Evolutionary conservation across 37 sponge, comb jelly and placozoan genomes (phyloP), one percentile per base, ranked within the genome.

Genomic region (Aphrocallistes beatrix): DNA sequence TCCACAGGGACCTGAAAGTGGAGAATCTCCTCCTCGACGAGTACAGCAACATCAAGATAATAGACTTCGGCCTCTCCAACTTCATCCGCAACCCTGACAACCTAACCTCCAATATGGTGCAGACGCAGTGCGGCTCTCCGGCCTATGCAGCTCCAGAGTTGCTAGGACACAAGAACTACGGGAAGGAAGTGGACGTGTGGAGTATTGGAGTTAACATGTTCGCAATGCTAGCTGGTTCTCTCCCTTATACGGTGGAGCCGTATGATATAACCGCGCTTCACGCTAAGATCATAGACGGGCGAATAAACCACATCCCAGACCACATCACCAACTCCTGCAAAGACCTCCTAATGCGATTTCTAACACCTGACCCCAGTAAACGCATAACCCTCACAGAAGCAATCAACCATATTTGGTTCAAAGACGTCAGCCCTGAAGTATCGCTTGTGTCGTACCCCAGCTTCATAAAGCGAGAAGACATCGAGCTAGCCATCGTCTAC

Each of bases 121-220:
- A 32, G 51, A 97, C 99, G 50, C 96, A 95, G 51, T 98, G 99
- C 90, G 99, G 99, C 37, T 95, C 96, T 9, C 99, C 99, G 69
- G 99, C 99, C 81, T 98, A 98, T 81, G 94, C 99, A 32, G 94
- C 99, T n/a, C 99, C 99, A 1, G 99, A 98, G 39, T 89, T 98
- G 1, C 88, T 98, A 37, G 93, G 96, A 8, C 92, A 93, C 37
- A 93, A 95, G 51, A 37, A 87, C 32, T 98, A 98, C 81, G 99
- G 96, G 10, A 89, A 90, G n/a, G 90, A 89, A 87, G 99, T 92
- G 47, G 99, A 98, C 87, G 91, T 95, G 25, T 98, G 99, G 99
- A 98, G 99, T 91, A 90, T 98, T 81, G 99, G 99, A 38, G 93
- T 98, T 34, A 95, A 98, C 88, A 93, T 98, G 96, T 98, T 91